Evolutionary conservation across 2,888 invertebrate genomes (phyloP).

Genomic region (Smittia aterrima): DNA sequence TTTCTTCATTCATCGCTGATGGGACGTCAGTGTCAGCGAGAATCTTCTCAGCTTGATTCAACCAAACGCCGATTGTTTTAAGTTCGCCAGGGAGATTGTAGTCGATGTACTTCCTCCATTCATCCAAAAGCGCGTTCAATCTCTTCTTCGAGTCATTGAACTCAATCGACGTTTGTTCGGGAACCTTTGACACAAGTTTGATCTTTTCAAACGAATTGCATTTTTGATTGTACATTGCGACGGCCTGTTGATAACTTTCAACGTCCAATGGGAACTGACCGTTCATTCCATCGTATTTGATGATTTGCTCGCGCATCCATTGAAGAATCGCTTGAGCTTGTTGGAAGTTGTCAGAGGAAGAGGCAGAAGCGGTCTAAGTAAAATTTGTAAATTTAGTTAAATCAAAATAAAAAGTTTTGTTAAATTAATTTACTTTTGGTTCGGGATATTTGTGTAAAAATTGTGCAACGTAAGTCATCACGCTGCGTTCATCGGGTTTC

Average conservation of each 20-base stretch:
- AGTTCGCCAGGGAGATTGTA: conserved; percentile 81
- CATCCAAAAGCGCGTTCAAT: conserved; percentile 23
- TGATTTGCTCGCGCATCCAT: conserved; percentile 41
- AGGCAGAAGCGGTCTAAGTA: not conserved
- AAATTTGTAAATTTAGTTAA: not conserved
- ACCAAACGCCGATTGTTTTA: conserved; percentile 83
- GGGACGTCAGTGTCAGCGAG: conserved; percentile 81
- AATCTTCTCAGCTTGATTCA: conserved; percentile 81
- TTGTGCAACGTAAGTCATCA: conserved; percentile 98
- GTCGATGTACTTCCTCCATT: conserved; percentile 55
- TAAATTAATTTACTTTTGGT: conserved; percentile 61
- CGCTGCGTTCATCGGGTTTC: conserved; percentile 94
- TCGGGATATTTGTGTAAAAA: conserved; percentile 94
- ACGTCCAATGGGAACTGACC: conserved; percentile 33
- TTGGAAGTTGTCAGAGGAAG: not conserved
- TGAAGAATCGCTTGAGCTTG: conserved; percentile 30
- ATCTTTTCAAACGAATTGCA: conserved; percentile 24
- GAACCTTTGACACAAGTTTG: conserved; percentile 3
- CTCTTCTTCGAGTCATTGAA: conserved; percentile 26
- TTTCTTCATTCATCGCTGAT: conserved; percentile 80
- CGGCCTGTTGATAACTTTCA: conserved; percentile 24
- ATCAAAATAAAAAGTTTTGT: not conserved
- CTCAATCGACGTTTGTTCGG: conserved; percentile 13
- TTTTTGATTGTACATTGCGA: conserved; percentile 13
- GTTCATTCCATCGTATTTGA: conserved; percentile 37